Percentiles rank a stretch among this genome's conserved stretches.
Evolutionary conservation across 2,888 invertebrate genomes (phyloP).

Genomic region (Zhuqinia jingwanae): DNA sequence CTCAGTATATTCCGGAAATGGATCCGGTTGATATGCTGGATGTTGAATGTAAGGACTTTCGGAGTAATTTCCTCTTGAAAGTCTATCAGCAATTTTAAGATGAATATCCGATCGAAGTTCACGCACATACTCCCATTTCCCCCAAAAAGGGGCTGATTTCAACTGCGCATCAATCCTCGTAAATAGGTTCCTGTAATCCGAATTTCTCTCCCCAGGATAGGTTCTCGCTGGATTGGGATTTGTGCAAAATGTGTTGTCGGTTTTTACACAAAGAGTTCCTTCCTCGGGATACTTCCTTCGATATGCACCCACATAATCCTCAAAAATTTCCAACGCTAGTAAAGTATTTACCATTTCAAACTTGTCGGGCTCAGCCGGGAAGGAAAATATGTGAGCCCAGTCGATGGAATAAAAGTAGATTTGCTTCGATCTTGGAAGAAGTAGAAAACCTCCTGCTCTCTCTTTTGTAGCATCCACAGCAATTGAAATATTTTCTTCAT

Average conservation of each 20-base stretch:
- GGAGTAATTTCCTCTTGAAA: not conserved
- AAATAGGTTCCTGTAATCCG: too few species aligned
- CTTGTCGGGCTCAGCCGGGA: constrained; percentile 1
- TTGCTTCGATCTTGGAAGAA: not conserved
- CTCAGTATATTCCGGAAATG: not conserved
- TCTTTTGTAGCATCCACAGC: constrained; percentile 26
- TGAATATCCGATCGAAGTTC: not conserved
- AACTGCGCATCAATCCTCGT: too few species aligned
- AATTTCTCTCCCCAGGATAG: too few species aligned
- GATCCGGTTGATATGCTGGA: not conserved
- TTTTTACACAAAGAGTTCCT: not conserved
- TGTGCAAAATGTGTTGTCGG: not conserved
- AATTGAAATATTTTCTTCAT: too few species aligned
- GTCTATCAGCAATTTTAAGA: not conserved
- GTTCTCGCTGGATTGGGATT: too few species aligned
- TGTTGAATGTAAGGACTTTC: not conserved
- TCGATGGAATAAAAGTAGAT: constrained; percentile 39
- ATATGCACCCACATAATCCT: constrained; percentile 4
- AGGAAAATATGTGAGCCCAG: not conserved
- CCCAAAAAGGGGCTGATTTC: too few species aligned
- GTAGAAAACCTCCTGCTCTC: constrained; percentile 20
- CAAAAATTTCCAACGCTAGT: constrained; percentile 29
- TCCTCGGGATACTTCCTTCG: not conserved
- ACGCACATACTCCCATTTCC: not conserved
- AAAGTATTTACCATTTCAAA: constrained; percentile 37